Percentiles rank a stretch among this genome's conserved stretches.
Conservation (phyloP, 1,140 invertebrate species). For the Panagrolaimus sp. region DNA sequence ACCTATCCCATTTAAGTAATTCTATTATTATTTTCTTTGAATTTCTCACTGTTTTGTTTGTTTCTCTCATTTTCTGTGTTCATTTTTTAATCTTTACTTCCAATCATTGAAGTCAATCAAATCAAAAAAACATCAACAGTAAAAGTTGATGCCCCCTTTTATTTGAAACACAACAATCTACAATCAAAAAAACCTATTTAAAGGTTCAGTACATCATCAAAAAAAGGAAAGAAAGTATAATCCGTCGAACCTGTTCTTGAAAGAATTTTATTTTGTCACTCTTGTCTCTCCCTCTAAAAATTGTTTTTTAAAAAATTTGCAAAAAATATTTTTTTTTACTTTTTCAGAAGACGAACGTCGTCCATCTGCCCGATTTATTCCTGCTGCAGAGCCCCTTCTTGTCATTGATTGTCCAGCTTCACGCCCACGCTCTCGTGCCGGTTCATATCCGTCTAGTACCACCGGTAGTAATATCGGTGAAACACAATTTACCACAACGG, state of each 20-base stretch:
- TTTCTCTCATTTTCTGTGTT: too few species aligned
- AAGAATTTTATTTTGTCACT: too few species aligned
- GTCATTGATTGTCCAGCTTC: neutral
- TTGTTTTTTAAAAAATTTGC: neutral
- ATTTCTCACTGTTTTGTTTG: too few species aligned
- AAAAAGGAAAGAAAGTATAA: too few species aligned
- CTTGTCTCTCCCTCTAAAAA: too few species aligned
- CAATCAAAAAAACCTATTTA: neutral
- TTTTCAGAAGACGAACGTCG: constrained; percentile 5
- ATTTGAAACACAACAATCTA: neutral
- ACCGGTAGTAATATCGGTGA: neutral
- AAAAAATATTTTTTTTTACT: neutral
- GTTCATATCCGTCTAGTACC: neutral
- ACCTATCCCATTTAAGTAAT: too few species aligned
- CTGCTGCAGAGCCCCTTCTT: neutral
- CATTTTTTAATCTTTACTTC: too few species aligned
- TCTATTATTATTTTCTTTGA: too few species aligned
- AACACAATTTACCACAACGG: neutral
- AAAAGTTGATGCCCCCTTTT: neutral
- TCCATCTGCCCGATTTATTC: constrained; percentile 3
- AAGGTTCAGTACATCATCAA: neutral
- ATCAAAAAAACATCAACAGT: too few species aligned
- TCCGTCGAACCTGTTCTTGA: too few species aligned
- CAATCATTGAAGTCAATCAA: too few species aligned
- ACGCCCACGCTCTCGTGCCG: neutral